These are phyloP conservation scores for Monodelphis domestica DNA, from an alignment of 2,797 vertebrate genomes.

Conservation along the genomic window DNA sequence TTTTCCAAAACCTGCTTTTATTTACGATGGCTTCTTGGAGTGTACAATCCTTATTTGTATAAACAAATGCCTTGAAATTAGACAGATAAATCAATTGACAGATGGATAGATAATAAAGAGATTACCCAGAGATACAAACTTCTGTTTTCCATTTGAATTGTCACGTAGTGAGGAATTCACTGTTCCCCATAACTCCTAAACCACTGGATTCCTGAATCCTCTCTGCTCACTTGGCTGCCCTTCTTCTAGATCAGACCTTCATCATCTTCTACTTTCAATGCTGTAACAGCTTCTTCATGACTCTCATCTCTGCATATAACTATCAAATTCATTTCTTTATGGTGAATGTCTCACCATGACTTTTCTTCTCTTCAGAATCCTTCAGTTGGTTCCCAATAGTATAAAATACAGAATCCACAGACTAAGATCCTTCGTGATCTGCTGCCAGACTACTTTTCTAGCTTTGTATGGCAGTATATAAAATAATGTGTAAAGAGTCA, in stretches of 20 bases:
- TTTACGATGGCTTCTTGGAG: not conserved
- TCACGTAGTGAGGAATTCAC: not conserved
- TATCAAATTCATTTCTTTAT: conserved; percentile 12
- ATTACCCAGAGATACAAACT: not conserved
- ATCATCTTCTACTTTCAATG: not conserved
- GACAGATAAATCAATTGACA: no score
- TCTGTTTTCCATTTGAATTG: not conserved
- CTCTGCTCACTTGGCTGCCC: not conserved
- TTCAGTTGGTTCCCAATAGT: not conserved
- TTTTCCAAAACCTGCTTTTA: not conserved
- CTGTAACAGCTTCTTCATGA: not conserved
- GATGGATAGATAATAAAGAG: not conserved
- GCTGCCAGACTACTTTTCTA: not conserved
- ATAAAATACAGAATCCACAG: conserved; percentile 2
- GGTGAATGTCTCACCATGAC: conserved; percentile 10
- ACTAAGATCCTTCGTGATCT: not conserved
- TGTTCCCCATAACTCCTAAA: not conserved
- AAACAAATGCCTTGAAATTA: not conserved
- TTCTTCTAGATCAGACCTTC: not conserved
- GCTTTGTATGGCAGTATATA: not conserved
- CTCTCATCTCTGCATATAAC: not conserved
- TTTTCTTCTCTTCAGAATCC: not conserved
- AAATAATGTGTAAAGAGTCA: not conserved
- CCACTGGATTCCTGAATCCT: not conserved
- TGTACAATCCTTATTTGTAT: not conserved